Percentiles rank a stretch among this genome's conserved stretches.
These are phyloP conservation scores for Cremastobaeus sp. DNA, from an alignment of 2,888 invertebrate species.

Conservation along the genomic window DNA sequence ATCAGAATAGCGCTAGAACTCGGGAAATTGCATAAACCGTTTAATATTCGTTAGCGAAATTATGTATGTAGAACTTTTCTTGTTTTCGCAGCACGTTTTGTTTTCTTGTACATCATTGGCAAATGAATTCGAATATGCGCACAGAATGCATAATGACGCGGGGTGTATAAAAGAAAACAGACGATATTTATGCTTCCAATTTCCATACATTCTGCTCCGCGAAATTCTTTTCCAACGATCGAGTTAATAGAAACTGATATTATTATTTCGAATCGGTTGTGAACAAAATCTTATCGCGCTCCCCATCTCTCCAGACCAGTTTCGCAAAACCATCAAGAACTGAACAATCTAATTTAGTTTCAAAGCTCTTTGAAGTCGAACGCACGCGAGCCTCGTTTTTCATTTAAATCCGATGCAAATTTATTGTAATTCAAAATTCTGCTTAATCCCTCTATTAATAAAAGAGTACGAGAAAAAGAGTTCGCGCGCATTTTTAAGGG, in stretches of 20 bases:
- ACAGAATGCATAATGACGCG: conserved; percentile 2
- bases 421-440: conserved; percentile 14
- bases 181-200: conserved; percentile 4
- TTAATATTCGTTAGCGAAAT: too few species aligned
- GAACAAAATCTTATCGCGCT: neutral
- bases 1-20: too few species aligned
- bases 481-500: conserved; percentile 17
- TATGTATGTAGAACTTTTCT: neutral
- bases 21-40: too few species aligned
- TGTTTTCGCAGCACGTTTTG: neutral
- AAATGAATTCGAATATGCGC: conserved; percentile 7
- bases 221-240: neutral
- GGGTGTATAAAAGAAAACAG: neutral
- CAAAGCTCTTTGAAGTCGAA: neutral
- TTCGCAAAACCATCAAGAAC: neutral
- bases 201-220: neutral
- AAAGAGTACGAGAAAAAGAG: conserved; percentile 3
- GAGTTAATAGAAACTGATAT: conserved; percentile 5
- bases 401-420: conserved; percentile 11
- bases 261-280: neutral
- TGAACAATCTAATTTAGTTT: neutral
- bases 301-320: neutral
- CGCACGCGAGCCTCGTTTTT: neutral
- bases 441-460: conserved; percentile 21
- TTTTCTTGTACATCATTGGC: neutral